A percentile compares a stretch with the other conserved stretches of the same genome.
Evolutionary conservation across 2,888 invertebrate species (phyloP).

Genomic region (Phlogophora meticulosa): DNA sequence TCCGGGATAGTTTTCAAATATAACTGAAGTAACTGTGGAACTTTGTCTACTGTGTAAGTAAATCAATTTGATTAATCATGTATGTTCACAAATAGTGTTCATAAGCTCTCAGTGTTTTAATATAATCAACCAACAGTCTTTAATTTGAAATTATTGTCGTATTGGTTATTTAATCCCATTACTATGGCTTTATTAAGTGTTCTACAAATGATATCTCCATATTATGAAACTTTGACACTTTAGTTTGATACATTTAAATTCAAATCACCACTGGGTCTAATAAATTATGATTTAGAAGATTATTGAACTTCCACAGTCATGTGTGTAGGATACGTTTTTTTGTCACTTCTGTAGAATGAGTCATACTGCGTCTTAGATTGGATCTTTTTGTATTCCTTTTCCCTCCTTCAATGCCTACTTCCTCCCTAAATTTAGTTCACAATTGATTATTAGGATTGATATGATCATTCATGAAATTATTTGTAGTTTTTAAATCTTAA

Average conservation of each 20-base stretch:
- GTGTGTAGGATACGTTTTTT: conserved; percentile 28
- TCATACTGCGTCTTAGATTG: conserved; percentile 11
- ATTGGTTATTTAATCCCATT: neutral
- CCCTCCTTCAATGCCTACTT: conserved; percentile 1
- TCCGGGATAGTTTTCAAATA: no score
- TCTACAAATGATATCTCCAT: conserved; percentile 8
- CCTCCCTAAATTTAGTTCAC: conserved; percentile 1
- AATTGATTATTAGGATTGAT: conserved; percentile 6
- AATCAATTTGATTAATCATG: no score
- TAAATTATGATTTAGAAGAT: conserved; percentile 51
- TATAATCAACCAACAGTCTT: neutral
- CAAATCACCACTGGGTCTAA: conserved; percentile 12
- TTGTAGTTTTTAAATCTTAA: neutral
- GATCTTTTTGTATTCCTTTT: neutral
- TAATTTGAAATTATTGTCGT: neutral
- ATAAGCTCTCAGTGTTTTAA: neutral
- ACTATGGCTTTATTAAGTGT: conserved; percentile 5
- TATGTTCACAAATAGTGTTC: neutral
- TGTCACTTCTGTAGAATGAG: conserved; percentile 13
- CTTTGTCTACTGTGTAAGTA: no score
- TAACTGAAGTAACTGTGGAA: no score
- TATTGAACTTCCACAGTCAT: conserved; percentile 46
- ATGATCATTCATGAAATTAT: neutral
- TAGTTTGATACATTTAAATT: conserved; percentile 23
- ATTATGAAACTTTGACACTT: neutral